Evolutionary conservation across 92 coral and sea anemone species (phyloP), one percentile per base, ranked within the genome.

Genomic region (Umimayanthus kanabou): DNA sequence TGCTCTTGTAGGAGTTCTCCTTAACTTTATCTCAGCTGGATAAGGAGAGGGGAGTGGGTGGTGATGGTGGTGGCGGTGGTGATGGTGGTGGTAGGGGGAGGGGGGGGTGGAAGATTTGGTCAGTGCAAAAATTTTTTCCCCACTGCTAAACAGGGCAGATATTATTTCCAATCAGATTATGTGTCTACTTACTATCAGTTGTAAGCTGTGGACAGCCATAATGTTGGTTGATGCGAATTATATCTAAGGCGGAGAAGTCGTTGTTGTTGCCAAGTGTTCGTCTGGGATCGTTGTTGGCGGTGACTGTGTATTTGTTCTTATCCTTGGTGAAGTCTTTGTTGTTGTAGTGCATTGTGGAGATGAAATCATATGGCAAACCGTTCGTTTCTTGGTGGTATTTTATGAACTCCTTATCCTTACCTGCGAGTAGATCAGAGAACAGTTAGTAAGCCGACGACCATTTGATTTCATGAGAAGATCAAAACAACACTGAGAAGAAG

Each of bases 301-400:
- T n/a, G 23, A 92, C 42, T 0, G 94, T 90, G 72, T 80, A 30
- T 28, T 58, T 13, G 15, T 49, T 28, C 66, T 67, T 11, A 20
- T 90, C 79, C 72, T 86, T 88, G 85, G 91, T 88, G 57, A 88
- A 92, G 81, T 67, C 80, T 39, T 85, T 90, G 85, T 90, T 90
- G 74, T 50, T 88, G 85, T 90, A 92, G 78, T 92, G 94, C 89
- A 92, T 84, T 40, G 91, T 69, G 28, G 94, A 92, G 64, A 79
- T 85, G 85, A 92, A 90, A 33, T 92, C 94, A 77, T 92, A 92
- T 2, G 93, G 93, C 9, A 92, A 23, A 14, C 84, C 76, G 15
- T 72, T 79, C 1, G 89, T 92, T 9, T 77, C 77, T 69, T 92
- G 94, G 39, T 82, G n/a, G 39, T 84, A 84, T 50, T 55, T 92